phyloP scores from a whole-genome alignment of 2,113 vertebrate genomes.

The Colaptes auratus region DNA sequence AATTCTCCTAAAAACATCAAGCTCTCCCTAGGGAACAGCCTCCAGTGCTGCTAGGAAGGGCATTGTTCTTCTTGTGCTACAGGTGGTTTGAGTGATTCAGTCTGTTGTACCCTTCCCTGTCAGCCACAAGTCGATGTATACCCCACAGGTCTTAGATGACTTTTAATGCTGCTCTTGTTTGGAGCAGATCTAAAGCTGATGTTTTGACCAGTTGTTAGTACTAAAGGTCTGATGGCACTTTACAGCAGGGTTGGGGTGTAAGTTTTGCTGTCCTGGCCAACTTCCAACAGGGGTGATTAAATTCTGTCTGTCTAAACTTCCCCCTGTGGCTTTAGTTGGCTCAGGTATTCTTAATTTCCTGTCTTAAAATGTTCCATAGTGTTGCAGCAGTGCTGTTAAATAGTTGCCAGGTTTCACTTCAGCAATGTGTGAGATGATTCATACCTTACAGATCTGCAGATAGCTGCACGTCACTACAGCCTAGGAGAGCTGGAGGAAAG shows the following conservation, averaged over 20 bases:
- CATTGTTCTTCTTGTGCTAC: not conserved
- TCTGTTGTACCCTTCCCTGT: not conserved
- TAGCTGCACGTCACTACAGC: not conserved
- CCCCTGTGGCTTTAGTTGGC: slow-evolving; percentile 49
- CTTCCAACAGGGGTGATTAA: slow-evolving; percentile 62
- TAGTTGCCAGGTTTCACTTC: slow-evolving; percentile 53
- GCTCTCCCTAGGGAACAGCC: not conserved
- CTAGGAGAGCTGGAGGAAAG: not conserved
- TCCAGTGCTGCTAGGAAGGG: not conserved
- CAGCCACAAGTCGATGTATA: not conserved
- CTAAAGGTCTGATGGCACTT: slow-evolving; percentile 5
- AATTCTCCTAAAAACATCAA: not conserved
- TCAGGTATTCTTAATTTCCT: slow-evolving; percentile 60
- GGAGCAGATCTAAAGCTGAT: slow-evolving; percentile 32
- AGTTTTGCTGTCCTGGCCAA: slow-evolving; percentile 38
- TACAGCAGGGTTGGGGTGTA: slow-evolving; percentile 7
- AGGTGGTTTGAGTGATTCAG: not conserved
- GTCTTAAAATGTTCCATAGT: slow-evolving; percentile 37
- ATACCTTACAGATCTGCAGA: slow-evolving; percentile 11
- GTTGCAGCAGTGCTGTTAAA: slow-evolving; percentile 29
- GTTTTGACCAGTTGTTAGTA: slow-evolving; percentile 42
- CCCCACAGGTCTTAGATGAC: not conserved
- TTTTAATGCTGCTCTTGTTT: slow-evolving; percentile 8
- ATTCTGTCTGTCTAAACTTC: slow-evolving; percentile 59
- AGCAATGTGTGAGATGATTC: slow-evolving; percentile 43